Percentiles rank a stretch among this genome's conserved stretches.
phyloP scores from a whole-genome alignment of 2,888 invertebrate genomes.

The Anorthoa munda region DNA sequence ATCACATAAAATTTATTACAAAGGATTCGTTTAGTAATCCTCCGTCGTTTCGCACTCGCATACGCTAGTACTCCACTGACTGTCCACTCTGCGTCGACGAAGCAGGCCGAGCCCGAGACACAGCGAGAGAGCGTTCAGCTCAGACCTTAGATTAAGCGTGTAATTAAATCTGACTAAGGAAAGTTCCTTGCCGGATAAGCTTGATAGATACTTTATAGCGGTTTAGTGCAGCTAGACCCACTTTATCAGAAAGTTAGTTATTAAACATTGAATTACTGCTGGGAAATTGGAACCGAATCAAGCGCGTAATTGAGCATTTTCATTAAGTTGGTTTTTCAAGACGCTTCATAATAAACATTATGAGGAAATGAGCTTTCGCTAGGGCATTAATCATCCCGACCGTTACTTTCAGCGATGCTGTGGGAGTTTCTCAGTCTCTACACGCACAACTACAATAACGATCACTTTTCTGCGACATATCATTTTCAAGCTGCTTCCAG shows the following conservation, averaged over 20 bases:
- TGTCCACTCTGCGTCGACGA: slow-evolving; percentile 5
- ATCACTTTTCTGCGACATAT: not conserved
- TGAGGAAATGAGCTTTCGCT: slow-evolving; percentile 12
- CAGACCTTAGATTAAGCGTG: slow-evolving; percentile 53
- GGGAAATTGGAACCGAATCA: slow-evolving; percentile 47
- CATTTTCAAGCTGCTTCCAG: not conserved
- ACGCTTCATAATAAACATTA: not conserved
- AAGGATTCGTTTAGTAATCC: not conserved
- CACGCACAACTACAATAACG: slow-evolving; percentile 1
- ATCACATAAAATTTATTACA: not conserved
- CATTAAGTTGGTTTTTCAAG: slow-evolving; percentile 4
- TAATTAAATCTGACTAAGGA: slow-evolving; percentile 61
- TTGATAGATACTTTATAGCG: slow-evolving; percentile 49
- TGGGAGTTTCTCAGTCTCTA: not conserved
- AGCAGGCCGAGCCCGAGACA: slow-evolving; percentile 21
- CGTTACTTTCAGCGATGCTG: not conserved
- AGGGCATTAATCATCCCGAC: not conserved
- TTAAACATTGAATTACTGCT: slow-evolving; percentile 33
- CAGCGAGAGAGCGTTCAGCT: slow-evolving; percentile 47
- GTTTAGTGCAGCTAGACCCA: slow-evolving; percentile 37
- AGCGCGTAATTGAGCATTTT: slow-evolving; percentile 38
- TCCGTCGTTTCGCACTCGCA: not conserved
- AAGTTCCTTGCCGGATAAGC: slow-evolving; percentile 57
- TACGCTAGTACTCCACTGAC: slow-evolving; percentile 13
- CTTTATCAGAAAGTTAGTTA: slow-evolving; percentile 49